Conservation (phyloP, 2,888 invertebrate genomes). For the Synergus itoensis region DNA sequence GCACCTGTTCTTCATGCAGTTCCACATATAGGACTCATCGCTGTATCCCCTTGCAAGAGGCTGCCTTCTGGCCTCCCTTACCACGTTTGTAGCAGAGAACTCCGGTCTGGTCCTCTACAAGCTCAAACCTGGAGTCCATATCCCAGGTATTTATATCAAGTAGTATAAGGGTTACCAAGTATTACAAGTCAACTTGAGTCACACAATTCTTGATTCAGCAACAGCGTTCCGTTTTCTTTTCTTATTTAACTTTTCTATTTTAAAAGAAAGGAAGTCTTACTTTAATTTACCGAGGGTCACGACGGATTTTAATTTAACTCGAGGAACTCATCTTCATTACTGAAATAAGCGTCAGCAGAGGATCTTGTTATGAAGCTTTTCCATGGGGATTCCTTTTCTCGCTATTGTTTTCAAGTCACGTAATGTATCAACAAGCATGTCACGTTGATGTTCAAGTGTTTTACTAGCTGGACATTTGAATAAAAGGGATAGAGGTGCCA, state of each 20-base stretch:
- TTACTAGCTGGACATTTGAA: constrained; percentile 37
- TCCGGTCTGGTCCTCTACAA: no score
- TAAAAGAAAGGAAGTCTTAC: neutral
- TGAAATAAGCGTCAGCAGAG: neutral
- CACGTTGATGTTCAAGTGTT: constrained; percentile 37
- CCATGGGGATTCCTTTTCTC: neutral
- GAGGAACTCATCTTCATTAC: neutral
- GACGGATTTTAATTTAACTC: neutral
- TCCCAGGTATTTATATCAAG: no score
- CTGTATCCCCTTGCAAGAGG: no score
- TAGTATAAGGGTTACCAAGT: neutral
- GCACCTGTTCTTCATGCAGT: no score
- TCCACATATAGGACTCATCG: no score
- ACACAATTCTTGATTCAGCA: neutral
- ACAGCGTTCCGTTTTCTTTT: no score
- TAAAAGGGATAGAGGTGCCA: constrained; percentile 28
- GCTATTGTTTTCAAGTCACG: constrained; percentile 3
- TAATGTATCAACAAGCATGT: constrained; percentile 24
- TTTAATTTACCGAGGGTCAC: neutral
- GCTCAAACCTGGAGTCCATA: no score
- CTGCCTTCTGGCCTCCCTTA: no score
- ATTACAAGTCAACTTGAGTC: neutral
- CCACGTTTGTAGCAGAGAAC: no score
- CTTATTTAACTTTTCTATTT: no score
- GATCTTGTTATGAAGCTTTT: neutral